phyloP scores from a whole-genome alignment of 2,797 vertebrate genomes.

The Lutjanus argentimaculatus region DNA sequence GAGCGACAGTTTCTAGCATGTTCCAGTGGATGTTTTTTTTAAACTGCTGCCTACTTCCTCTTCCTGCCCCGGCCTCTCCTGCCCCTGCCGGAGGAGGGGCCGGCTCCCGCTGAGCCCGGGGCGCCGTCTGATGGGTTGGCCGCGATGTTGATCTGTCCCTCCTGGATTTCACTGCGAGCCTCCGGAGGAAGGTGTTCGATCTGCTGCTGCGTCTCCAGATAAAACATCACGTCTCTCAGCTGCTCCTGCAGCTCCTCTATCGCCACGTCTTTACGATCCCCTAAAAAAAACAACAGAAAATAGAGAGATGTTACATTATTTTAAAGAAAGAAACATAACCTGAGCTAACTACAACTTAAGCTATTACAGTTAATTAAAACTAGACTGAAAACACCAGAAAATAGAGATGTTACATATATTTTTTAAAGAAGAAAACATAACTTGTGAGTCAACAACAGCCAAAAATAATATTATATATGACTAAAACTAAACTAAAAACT shows the following conservation, averaged over 20 bases:
- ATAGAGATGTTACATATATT: no score
- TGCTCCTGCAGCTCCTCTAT: constrained; percentile 96
- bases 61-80: constrained; percentile 93
- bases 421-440: no score
- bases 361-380: no score
- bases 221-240: constrained; percentile 97
- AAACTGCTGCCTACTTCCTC: constrained; percentile 87
- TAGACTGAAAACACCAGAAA: no score
- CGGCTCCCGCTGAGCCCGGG: constrained; percentile 52
- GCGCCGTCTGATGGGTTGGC: constrained; percentile 75
- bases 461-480: no score
- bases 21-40: constrained; percentile 3
- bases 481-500: no score
- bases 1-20: neutral
- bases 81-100: constrained; percentile 78
- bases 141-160: constrained; percentile 96
- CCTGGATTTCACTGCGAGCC: constrained; percentile 94
- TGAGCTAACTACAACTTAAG: neutral
- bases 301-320: neutral
- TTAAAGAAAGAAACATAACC: neutral
- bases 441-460: no score
- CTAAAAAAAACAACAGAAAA: constrained; percentile 30
- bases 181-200: constrained; percentile 93
- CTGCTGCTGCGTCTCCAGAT: constrained; percentile 95
- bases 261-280: constrained; percentile 89